Base-by-base conservation (phyloP, 2,888 invertebrate species). In the Oxystoma pomonae region DNA sequence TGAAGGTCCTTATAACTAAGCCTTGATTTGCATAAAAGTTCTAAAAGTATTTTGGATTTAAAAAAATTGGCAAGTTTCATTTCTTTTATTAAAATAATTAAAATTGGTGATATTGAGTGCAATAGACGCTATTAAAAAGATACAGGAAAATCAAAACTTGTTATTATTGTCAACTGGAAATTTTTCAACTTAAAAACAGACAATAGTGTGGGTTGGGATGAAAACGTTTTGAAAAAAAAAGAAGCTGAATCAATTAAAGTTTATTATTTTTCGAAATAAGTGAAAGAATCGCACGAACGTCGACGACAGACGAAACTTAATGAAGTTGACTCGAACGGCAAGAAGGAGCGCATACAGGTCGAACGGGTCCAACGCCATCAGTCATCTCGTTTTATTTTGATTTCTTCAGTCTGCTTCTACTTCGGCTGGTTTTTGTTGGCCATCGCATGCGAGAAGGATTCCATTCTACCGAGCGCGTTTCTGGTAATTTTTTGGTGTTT, bases 361-460 rank as follows among this genome's bases (percentile, higher is more conserved):
- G 75, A 75, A 76, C 80, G 74, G 75, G 79, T 80, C 76, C 74
- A 9, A 77, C 79, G 79, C 79, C 80, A 80, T 80, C 78, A 79
- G 73, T 80, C 79, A 80, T 80, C 78, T 77, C 78, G n/a, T 78
- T 79, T 80, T 80, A 79, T 78, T 79, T 80, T 77, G 35, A 35
- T 35, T 35, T 35, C 35, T 35, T 35, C 35, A 35, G 17, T 19
- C 57, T 5, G 57, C 20, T n/a, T 2, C 2, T 20, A 5, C 5
- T n/a, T 16, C 60, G 60, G 58, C 64, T 49, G 60, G 64, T 65
- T 67, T 67, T 67, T 67, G 62, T 58, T 55, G 20, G 18, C 49
- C 59, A 72, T 71, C 71, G 77, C 77, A 78, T 77, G 78, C 77
- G 77, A 77, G 69, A 73, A 75, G 78, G 77, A 78, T 79, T 78